Evolutionary conservation across 2,888 invertebrate genomes (phyloP), one percentile per base, ranked within the genome.

Genomic region (Watsonalla binaria): DNA sequence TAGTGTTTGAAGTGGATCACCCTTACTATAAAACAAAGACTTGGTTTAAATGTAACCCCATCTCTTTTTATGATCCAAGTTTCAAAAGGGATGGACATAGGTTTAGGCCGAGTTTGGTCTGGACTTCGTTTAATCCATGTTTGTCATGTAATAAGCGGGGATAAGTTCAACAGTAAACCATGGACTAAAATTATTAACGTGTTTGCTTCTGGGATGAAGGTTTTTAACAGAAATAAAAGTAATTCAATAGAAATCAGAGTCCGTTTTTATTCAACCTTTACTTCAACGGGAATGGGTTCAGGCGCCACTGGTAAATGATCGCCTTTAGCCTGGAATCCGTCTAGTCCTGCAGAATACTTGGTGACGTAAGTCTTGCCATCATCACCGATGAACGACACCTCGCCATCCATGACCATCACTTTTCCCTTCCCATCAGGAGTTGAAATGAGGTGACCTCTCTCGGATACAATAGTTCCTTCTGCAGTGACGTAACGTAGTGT

Each of bases 401-500:
- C 72, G 6, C 80, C 80, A 54, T 82, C 78, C 5, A 67, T 62
- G 13, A 70, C 63, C 51, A 82, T 69, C 0, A 78, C 77, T 8
- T 61, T 58, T 24, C 63, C 75, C 13, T 15, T 55, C 6, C 78
- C 74, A 14, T 73, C 68, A n/a, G 68, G 55, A 24, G 62, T 68
- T 6, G 72, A 76, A 11, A 80, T 66, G 9, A 81, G 68, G 6
- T 59, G 64, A 9, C 79, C 81, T 8, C 70, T 67, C 58, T 80
- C 76, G 0, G 59, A 59, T 6, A 80, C 76, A 0, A 76, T 59
- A 24, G 72, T 80, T 7, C 80, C 80, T 53, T 82, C 79, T 45
- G 78, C 80, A 5, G 80, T 80, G 45, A 77, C 70, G 62, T 80
- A 82, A 24, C 75, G 72, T 5, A 81, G 64, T 0, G 71, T 62